Percentiles rank a stretch among this genome's conserved stretches.
phyloP scores from a whole-genome alignment of 2,113 vertebrate genomes.

The Pterocles orientalis region DNA sequence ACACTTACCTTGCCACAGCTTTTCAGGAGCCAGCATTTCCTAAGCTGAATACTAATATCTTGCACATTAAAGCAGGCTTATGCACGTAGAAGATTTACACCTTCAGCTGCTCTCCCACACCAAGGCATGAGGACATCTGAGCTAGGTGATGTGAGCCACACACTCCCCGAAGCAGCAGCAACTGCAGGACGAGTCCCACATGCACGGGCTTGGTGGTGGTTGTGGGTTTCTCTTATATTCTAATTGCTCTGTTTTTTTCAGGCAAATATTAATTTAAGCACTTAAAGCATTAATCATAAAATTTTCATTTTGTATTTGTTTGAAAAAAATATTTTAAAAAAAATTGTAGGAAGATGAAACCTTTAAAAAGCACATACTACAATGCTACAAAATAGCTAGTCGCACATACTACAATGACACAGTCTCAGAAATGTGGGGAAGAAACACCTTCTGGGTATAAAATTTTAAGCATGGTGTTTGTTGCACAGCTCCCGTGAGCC shows the following conservation, averaged over 20 bases:
- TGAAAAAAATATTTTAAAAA: background rate
- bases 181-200: accelerated
- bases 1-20: background rate
- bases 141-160: background rate
- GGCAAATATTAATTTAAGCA: background rate
- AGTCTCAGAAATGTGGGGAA: background rate
- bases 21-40: background rate
- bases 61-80: background rate
- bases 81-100: background rate
- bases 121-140: accelerated
- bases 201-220: background rate
- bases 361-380: background rate
- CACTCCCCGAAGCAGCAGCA: background rate
- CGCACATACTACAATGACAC: background rate
- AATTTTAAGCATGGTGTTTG: background rate
- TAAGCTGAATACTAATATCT: background rate
- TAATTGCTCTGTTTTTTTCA: background rate
- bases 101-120: background rate
- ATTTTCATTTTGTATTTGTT: background rate
- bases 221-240: background rate
- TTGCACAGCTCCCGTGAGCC: background rate
- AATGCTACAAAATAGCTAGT: background rate
- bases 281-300: background rate
- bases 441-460: background rate
- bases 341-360: background rate